These are phyloP conservation scores for Lamellibrachia luymesi DNA, from an alignment of 1,140 invertebrate species.

Conservation along the genomic window DNA sequence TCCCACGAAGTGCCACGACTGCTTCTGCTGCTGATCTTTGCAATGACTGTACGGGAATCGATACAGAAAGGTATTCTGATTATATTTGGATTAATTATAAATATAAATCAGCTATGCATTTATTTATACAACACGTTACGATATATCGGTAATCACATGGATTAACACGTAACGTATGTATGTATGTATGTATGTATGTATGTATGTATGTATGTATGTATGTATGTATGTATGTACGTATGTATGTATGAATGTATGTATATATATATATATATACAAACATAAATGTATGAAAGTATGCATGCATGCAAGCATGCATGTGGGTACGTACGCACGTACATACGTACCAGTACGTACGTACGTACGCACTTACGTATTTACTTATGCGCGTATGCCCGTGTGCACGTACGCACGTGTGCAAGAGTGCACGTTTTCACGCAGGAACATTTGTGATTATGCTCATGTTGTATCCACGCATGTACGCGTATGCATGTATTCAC, in stretches of 20 bases:
- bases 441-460: background rate
- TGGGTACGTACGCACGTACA: background rate
- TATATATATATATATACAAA: background rate
- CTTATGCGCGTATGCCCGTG: background rate
- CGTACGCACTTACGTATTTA: background rate
- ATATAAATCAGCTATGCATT: too few relatives aligned
- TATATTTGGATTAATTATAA: background rate
- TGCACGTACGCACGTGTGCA: background rate
- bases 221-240: conserved; percentile 2
- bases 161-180: background rate
- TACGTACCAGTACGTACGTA: background rate
- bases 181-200: conserved; percentile 11
- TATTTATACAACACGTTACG: background rate
- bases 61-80: background rate
- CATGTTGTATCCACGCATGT: background rate
- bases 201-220: background rate
- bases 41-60: background rate
- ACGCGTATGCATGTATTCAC: background rate
- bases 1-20: background rate
- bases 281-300: background rate
- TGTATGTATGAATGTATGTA: conserved; percentile 1
- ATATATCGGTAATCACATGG: background rate
- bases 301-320: background rate
- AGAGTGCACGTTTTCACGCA: background rate
- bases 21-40: background rate